A percentile compares a stretch with the other conserved stretches of the same genome.
Conservation (phyloP, 2,113 vertebrate genomes). For the Trogon surrucura region DNA sequence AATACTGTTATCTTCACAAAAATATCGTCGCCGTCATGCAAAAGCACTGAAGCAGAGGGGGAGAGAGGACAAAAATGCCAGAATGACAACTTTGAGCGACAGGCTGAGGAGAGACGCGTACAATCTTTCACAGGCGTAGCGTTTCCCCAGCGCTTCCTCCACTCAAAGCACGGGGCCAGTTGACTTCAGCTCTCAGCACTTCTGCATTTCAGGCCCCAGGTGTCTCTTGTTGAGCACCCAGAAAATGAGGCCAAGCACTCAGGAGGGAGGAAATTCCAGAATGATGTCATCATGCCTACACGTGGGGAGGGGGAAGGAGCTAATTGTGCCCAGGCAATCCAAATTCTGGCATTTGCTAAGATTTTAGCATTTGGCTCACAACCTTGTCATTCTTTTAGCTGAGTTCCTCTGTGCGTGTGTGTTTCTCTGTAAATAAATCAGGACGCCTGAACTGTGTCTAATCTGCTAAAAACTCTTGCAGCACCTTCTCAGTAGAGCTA, state of each 20-base stretch:
- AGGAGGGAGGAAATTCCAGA: slow-evolving; percentile 65
- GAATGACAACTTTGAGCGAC: not conserved
- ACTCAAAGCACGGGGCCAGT: not conserved
- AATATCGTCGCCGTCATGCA: not conserved
- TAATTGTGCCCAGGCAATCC: slow-evolving; percentile 56
- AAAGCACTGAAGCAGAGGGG: not conserved
- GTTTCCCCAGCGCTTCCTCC: not conserved
- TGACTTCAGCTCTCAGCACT: slow-evolving; percentile 28
- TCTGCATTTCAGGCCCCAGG: slow-evolving; percentile 24
- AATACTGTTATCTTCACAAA: not conserved
- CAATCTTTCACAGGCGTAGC: rapidly evolving
- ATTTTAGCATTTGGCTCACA: slow-evolving; percentile 28
- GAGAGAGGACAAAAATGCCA: not conserved
- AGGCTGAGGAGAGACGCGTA: not conserved
- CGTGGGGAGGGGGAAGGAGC: not conserved
- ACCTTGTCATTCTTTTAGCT: not conserved
- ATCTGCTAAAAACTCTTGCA: not conserved
- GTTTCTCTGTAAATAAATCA: slow-evolving; percentile 4
- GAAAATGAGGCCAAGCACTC: slow-evolving; percentile 51
- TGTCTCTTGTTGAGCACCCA: slow-evolving; percentile 56
- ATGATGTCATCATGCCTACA: slow-evolving; percentile 57
- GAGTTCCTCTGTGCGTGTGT: not conserved
- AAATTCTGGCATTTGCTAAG: slow-evolving; percentile 48
- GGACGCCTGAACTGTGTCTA: not conserved
- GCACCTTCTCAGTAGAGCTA: not conserved